Conservation (phyloP, 2,888 invertebrate species). For the Oligia strigilis region DNA sequence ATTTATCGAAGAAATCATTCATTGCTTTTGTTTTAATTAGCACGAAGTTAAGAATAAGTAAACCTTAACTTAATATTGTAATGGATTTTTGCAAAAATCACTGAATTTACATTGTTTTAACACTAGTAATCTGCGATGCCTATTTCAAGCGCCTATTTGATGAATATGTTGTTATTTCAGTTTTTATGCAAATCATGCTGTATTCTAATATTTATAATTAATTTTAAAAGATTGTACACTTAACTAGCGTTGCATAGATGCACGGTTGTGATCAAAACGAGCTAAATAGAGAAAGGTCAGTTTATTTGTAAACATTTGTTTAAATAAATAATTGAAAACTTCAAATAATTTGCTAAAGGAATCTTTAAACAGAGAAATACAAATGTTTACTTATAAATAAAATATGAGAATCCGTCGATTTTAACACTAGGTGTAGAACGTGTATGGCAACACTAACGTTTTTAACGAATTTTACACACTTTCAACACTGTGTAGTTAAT, state of each 20-base stretch:
- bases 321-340: background rate
- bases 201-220: conserved; percentile 58
- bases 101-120: conserved; percentile 39
- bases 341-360: background rate
- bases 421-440: conserved; percentile 64
- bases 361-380: conserved; percentile 15
- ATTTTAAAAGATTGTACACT: conserved; percentile 62
- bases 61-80: background rate
- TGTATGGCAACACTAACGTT: conserved; percentile 75
- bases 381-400: conserved; percentile 65
- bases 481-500: conserved; percentile 72
- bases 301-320: conserved; percentile 65
- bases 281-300: conserved; percentile 51
- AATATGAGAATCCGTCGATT: conserved; percentile 74
- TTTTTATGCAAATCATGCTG: conserved; percentile 50
- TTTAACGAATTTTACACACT: conserved; percentile 71
- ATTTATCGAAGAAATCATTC: conserved; percentile 35
- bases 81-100: conserved; percentile 38
- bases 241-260: conserved; percentile 59
- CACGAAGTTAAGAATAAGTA: background rate
- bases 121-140: conserved; percentile 56
- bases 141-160: conserved; percentile 52
- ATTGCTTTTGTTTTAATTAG: conserved; percentile 44
- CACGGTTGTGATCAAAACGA: conserved; percentile 73
- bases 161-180: conserved; percentile 32